A percentile compares a stretch with the other conserved stretches of the same genome.
Conservation (phyloP, 1,140 invertebrate genomes). For the Bombus terrestris region DNA sequence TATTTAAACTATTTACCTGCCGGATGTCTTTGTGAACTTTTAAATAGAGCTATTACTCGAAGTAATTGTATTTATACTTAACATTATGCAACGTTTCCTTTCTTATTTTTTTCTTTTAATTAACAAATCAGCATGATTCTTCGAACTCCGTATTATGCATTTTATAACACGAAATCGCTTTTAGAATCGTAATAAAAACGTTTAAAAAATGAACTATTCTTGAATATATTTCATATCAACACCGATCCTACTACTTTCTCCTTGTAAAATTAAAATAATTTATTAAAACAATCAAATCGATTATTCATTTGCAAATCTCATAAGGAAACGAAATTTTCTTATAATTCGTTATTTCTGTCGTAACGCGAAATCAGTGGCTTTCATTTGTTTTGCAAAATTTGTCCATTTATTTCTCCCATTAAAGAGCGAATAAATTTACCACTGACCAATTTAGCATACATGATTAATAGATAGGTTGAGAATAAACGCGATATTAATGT, state of each 20-base stretch:
- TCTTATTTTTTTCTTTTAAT: not conserved
- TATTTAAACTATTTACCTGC: constrained; percentile 4
- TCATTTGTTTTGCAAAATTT: not conserved
- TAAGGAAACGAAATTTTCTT: not conserved
- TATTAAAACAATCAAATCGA: not conserved
- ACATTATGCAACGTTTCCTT: not conserved
- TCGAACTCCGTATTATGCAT: not conserved
- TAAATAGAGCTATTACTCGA: not conserved
- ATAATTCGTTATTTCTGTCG: not conserved
- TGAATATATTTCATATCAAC: not conserved
- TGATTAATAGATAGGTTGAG: not conserved
- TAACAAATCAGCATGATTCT: no score
- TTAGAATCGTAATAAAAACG: not conserved
- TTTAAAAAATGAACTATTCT: not conserved
- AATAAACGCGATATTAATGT: not conserved
- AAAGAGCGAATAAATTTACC: not conserved
- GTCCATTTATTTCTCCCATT: no score
- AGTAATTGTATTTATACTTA: constrained; percentile 3
- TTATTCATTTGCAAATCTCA: not conserved
- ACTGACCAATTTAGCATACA: not conserved
- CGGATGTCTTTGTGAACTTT: not conserved
- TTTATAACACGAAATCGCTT: no score
- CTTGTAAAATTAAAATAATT: not conserved
- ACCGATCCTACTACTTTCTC: not conserved
- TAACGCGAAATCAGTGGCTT: not conserved